Conservation (phyloP, 2,797 vertebrate genomes). For the Falco rusticolus region DNA sequence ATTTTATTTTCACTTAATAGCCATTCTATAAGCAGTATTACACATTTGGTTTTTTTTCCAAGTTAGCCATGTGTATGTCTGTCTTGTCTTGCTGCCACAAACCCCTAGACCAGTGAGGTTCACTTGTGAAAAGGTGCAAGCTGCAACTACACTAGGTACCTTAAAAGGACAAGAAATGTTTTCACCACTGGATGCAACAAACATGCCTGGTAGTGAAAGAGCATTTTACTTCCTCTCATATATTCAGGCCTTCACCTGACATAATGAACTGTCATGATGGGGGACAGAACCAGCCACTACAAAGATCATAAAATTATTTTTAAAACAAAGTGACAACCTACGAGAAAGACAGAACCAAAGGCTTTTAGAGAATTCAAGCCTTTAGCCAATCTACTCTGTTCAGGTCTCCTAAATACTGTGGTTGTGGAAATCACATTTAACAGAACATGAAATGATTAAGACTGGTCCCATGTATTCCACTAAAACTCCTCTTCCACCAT, state of each 20-base stretch:
- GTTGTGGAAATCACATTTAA: not conserved
- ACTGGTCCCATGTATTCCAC: not conserved
- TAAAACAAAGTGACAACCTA: not conserved
- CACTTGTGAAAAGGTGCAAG: not conserved
- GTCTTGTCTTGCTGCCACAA: not conserved
- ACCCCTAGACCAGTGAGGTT: not conserved
- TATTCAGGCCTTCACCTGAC: not conserved
- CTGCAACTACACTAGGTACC: not conserved
- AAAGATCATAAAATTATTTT: not conserved
- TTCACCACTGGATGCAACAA: not conserved
- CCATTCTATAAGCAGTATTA: not conserved
- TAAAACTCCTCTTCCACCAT: not conserved
- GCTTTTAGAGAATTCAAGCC: not conserved
- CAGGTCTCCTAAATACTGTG: not conserved
- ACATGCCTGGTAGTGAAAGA: not conserved
- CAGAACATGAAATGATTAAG: not conserved
- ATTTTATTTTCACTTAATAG: not conserved
- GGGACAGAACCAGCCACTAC: not conserved
- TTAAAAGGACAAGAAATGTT: not conserved
- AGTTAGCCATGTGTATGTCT: rapidly evolving
- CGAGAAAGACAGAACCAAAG: not conserved
- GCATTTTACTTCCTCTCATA: not conserved
- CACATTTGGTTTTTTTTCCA: not conserved
- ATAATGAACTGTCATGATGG: not conserved
- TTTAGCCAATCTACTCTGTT: not conserved